Base-by-base conservation (phyloP, 2,113 vertebrate species). In the Xiphias gladius region DNA sequence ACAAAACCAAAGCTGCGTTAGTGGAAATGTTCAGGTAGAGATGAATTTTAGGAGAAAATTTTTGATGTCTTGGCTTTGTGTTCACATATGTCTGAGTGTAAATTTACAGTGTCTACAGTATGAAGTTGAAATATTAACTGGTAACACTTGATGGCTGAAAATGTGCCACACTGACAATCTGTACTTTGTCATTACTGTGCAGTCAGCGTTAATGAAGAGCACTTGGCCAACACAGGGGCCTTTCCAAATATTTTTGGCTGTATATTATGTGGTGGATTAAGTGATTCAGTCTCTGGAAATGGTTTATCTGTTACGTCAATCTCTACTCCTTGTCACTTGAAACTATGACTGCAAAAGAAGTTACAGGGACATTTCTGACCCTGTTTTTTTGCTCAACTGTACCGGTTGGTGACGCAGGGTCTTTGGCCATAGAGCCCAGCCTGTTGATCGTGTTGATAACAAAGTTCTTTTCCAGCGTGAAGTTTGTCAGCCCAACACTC, bases 381-480 rank as follows among this genome's bases (percentile, higher is more conserved):
- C 16, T 66, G 39, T 69, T 61, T 68, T 30, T 72, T 26, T 37
- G 37, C 43, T 70, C 4, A 0, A 52, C 37, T n/a, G 48, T 90
- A 97, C 97, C 97, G 1, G 95, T 99, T 64, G 93, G 68, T 0
- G 98, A 97, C 50, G 91, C 94, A 52, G 98, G 97, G 86, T 98
- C 96, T 74, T 94, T 97, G 88, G 98, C 97, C 30, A 99, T 96
- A 32, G 97, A 95, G 14, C 98, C 98, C 83, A 99, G 89, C 59
- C 96, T 95, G 95, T 97, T 99, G 90, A 99, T 96, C 77, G 97
- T 97, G 0, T 97, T 99, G 94, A 99, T 95, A 30, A 99, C 97
- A 68, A 99, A 99, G 90, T 99, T 98, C 84, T 99, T 99, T 92
- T 99, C 98, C 90, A 99, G 90, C 30, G 98, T 97, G 88, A 99